Percentiles rank a stretch among this genome's conserved stretches.
phyloP scores from a whole-genome alignment of 2,888 invertebrate genomes.

The Globia sparganii region DNA sequence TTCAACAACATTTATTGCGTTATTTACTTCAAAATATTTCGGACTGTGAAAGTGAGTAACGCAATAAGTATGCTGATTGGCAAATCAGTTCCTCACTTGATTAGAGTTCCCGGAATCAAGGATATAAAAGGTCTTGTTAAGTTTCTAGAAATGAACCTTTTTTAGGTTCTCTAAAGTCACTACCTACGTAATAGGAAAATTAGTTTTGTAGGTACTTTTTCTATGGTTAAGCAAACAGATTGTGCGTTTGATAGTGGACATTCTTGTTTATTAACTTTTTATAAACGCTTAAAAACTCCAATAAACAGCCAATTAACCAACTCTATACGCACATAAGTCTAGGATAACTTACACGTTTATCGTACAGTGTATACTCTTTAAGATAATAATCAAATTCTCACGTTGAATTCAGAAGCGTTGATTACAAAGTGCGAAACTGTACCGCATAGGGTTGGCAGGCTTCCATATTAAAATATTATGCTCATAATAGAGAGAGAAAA shows the following conservation, averaged over 20 bases:
- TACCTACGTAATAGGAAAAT: neutral
- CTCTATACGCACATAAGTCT: neutral
- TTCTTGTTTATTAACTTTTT: too few relatives aligned
- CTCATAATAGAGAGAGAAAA: neutral
- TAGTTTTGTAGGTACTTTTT: neutral
- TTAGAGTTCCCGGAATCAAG: neutral
- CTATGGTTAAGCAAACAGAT: neutral
- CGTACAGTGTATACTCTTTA: slow-evolving; percentile 1
- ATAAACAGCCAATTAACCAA: neutral
- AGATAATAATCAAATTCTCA: slow-evolving; percentile 48
- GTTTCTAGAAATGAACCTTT: neutral
- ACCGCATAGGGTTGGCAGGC: slow-evolving; percentile 38
- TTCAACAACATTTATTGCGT: neutral
- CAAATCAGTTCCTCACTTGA: neutral
- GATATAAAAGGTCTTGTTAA: neutral
- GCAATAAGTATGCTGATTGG: neutral
- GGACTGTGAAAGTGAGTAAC: neutral
- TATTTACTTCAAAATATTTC: neutral
- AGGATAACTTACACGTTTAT: slow-evolving; percentile 27
- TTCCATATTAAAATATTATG: neutral
- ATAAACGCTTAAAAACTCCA: neutral
- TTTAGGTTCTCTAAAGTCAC: neutral
- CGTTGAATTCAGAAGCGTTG: slow-evolving; percentile 57
- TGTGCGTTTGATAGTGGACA: neutral
- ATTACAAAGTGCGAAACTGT: slow-evolving; percentile 65